These are phyloP conservation scores for Stigmatopora nigra DNA, from an alignment of 2,113 vertebrate genomes.

Conservation along the genomic window DNA sequence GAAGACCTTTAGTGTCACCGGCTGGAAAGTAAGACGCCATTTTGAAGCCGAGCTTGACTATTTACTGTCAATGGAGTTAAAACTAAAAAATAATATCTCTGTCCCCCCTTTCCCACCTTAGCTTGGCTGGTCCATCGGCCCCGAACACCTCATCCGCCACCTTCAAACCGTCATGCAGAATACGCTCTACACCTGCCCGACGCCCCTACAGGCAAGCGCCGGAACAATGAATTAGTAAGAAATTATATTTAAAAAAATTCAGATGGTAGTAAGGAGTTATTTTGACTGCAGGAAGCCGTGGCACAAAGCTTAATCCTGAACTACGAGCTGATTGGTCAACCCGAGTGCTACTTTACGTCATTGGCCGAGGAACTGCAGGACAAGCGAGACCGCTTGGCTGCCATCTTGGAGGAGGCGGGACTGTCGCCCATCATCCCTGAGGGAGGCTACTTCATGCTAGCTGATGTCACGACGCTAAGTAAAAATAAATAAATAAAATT, in stretches of 20 bases:
- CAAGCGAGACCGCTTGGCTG: slow-evolving; percentile 83
- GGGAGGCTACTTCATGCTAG: slow-evolving; percentile 93
- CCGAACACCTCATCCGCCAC: slow-evolving; percentile 83
- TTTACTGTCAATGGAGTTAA: too few relatives aligned
- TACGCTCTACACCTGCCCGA: slow-evolving; percentile 82
- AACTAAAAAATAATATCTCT: too few relatives aligned
- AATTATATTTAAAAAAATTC: background rate
- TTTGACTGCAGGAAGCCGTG: slow-evolving; percentile 80
- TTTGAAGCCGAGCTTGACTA: background rate
- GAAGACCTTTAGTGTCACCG: slow-evolving; percentile 92
- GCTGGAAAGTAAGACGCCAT: slow-evolving; percentile 82
- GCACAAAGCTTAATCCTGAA: slow-evolving; percentile 79
- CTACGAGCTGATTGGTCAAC: slow-evolving; percentile 76
- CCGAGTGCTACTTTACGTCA: slow-evolving; percentile 86
- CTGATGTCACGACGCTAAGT: slow-evolving; percentile 82
- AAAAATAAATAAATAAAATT: background rate
- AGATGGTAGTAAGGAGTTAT: background rate
- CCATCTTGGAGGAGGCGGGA: slow-evolving; percentile 74
- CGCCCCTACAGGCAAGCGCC: slow-evolving; percentile 80
- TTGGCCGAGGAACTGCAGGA: slow-evolving; percentile 79
- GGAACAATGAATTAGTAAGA: background rate
- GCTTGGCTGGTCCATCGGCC: slow-evolving; percentile 95
- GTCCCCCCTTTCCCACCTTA: slow-evolving; percentile 37
- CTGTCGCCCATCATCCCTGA: slow-evolving; percentile 85
- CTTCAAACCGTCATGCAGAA: slow-evolving; percentile 95